Percentiles rank a stretch among this genome's conserved stretches.
These are phyloP conservation scores for Tachysurus fulvidraco DNA, from an alignment of 2,113 vertebrate genomes.

Conservation along the genomic window DNA sequence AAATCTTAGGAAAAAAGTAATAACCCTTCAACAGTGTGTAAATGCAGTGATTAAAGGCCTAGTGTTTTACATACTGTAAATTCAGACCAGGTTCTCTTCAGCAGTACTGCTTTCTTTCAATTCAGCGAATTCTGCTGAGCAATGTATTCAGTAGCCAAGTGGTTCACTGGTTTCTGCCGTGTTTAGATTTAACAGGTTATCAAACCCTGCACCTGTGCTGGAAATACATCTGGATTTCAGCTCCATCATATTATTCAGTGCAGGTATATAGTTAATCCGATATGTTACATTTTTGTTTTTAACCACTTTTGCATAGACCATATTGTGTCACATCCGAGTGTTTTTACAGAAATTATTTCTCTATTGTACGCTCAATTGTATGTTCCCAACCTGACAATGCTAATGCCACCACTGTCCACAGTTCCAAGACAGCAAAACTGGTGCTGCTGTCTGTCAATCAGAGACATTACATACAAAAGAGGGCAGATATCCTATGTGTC, in stretches of 20 bases:
- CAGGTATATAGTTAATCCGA: neutral
- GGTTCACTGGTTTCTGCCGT: slow-evolving; percentile 6
- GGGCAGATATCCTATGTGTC: neutral
- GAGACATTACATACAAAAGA: neutral
- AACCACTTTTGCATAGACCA: neutral
- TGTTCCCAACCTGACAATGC: neutral
- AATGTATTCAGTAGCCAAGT: neutral
- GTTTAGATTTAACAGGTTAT: neutral
- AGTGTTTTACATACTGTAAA: neutral
- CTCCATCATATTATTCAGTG: neutral
- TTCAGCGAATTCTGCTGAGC: slow-evolving; percentile 18
- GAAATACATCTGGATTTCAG: neutral
- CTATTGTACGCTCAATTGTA: neutral
- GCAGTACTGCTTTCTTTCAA: neutral
- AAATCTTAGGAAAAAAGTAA: neutral
- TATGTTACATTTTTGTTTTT: neutral
- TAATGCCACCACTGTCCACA: neutral
- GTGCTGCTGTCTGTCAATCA: neutral
- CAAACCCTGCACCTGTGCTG: neutral
- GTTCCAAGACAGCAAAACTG: neutral
- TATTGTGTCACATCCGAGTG: neutral
- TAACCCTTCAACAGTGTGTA: neutral
- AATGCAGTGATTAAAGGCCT: neutral
- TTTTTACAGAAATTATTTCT: neutral
- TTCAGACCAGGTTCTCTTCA: neutral